Conservation (phyloP, 1,140 invertebrate genomes). For the Eupeodes corollae region DNA sequence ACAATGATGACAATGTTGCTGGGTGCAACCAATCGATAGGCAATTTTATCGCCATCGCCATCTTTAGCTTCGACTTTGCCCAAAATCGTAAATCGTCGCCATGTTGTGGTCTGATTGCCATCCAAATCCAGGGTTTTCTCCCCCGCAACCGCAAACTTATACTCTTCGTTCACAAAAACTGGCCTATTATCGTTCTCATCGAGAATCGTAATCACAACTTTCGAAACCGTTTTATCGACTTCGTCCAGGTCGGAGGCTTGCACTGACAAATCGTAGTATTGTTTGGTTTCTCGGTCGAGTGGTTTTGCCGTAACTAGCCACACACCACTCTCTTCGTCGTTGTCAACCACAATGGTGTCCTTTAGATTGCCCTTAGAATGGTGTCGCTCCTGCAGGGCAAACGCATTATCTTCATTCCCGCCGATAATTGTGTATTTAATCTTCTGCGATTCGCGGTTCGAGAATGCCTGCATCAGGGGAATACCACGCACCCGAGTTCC, state of each 20-base stretch:
- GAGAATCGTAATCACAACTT: constrained; percentile 57
- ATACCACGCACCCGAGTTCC: constrained; percentile 58
- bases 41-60: constrained; percentile 75
- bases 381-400: constrained; percentile 52
- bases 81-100: constrained; percentile 65
- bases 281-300: constrained; percentile 59
- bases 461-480: constrained; percentile 48
- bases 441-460: constrained; percentile 41
- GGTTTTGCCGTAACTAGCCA: constrained; percentile 57
- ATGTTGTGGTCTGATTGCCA: constrained; percentile 42
- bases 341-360: constrained; percentile 37
- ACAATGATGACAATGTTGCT: constrained; percentile 74
- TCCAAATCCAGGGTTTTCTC: constrained; percentile 42
- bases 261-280: constrained; percentile 57
- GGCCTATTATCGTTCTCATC: constrained; percentile 89
- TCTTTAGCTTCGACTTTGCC: constrained; percentile 73
- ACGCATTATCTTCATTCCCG: constrained; percentile 56
- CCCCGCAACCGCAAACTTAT: constrained; percentile 62
- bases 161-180: constrained; percentile 61
- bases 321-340: constrained; percentile 43
- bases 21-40: constrained; percentile 66
- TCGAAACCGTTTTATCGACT: constrained; percentile 59
- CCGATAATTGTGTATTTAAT: constrained; percentile 66
- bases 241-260: constrained; percentile 63
- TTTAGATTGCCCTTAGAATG: constrained; percentile 37